Evolutionary conservation across 2,113 vertebrate genomes (phyloP).

Genomic region (Holacanthus passer): DNA sequence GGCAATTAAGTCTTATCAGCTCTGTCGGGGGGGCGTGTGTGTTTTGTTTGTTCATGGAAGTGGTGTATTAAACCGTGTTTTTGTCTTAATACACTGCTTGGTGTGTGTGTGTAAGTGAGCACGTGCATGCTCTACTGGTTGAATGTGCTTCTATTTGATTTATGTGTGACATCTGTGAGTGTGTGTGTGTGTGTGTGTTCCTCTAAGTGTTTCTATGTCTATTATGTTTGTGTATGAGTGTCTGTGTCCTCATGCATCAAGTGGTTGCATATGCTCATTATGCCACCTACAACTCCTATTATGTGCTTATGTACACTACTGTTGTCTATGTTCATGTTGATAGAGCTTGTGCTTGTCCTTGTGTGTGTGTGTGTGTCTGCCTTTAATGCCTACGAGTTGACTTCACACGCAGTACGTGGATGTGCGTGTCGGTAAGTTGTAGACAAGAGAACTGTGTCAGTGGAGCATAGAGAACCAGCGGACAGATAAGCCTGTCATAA

Average conservation of each 20-base stretch:
- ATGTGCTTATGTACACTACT: neutral
- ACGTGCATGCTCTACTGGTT: neutral
- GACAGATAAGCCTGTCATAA: conserved; percentile 52
- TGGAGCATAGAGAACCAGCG: conserved; percentile 26
- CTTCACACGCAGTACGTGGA: neutral
- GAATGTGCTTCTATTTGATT: neutral
- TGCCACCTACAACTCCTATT: neutral
- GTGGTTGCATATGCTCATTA: conserved; percentile 13
- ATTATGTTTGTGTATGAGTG: neutral
- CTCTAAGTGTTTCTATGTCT: neutral
- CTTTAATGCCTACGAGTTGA: neutral
- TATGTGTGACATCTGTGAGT: neutral
- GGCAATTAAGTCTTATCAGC: conserved; percentile 65
- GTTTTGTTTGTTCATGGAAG: conserved; percentile 34
- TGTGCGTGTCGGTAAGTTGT: neutral
- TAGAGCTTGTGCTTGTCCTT: conserved; percentile 4
- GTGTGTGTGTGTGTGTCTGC: neutral
- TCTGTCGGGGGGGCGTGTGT: conserved; percentile 23
- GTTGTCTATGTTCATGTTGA: neutral
- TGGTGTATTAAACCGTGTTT: neutral
- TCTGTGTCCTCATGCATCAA: neutral
- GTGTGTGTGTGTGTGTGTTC: neutral
- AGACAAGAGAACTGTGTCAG: conserved; percentile 26
- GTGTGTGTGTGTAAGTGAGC: neutral
- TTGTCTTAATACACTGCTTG: neutral